Base-by-base conservation (phyloP, 2,888 invertebrate genomes). In the Galerucella nymphaeae region DNA sequence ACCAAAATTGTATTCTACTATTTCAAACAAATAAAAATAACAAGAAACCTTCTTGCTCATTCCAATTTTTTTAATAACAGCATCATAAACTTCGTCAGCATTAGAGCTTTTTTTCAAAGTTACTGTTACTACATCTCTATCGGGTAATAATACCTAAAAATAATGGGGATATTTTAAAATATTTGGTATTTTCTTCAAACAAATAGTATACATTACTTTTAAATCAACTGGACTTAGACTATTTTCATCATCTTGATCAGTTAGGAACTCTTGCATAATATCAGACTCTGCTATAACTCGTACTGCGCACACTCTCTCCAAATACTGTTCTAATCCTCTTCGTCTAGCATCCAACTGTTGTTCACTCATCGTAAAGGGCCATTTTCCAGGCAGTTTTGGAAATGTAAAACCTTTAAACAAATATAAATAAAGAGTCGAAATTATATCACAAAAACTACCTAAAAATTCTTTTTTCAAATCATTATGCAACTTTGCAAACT, bases 271-370 rank as follows among this genome's bases (percentile, higher is more conserved):
- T 87, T 99, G 99, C 87, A 99, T 96, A 2, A 96, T 92, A 84
- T 98, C 98, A 82, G 96, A 95, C 85, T 99, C 99, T 0, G 98
- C 99, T 83, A 99, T 98, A 42, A 99, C 98, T 53, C 98, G 91
- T 16, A 99, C 96, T 9, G 99, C 97, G 88, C 99, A 99, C 0
- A 99, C 96, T 87, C 98, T 96, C 87, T 99, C 99, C 85, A 99
- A 89, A 89, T 99, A 99, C 87, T 96, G 96, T 86, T 99, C 99
- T 61, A 99, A 89, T 1, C 98, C 98, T 78, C 99, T 90, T 76
- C 99, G 90, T 74, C 99, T 90, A 0, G 96, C 93, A 86, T 99
- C 99, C 75, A 99, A 88, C 85, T 99, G 99, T 85, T 99, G 99
- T 83, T 99, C 99, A 85, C 96, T 97, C 82, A 99, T 89, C 85